Evolutionary conservation across 2,888 invertebrate species (phyloP).

Genomic region (Lochmaea crataegi): DNA sequence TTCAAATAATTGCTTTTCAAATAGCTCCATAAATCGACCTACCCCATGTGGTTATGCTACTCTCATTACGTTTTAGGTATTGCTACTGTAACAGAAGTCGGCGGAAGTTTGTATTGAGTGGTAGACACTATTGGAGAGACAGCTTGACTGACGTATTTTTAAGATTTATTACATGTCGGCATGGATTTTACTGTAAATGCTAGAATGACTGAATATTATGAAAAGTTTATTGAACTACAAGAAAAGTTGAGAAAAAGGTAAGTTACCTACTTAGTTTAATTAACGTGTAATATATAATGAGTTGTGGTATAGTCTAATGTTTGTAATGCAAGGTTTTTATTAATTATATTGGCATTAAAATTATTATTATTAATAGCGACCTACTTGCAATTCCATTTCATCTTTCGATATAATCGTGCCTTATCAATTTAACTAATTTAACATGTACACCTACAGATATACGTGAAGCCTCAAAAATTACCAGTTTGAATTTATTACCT

Average conservation of each 20-base stretch:
- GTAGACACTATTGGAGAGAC: not conserved
- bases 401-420: too few species aligned
- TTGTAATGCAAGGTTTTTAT: too few species aligned
- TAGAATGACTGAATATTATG: slow-evolving; percentile 61
- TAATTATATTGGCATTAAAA: too few species aligned
- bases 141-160: slow-evolving; percentile 5
- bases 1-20: slow-evolving; percentile 26
- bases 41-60: slow-evolving; percentile 20
- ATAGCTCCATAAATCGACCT: slow-evolving; percentile 17
- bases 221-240: slow-evolving; percentile 62
- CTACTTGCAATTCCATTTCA: too few species aligned
- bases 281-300: too few species aligned
- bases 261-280: slow-evolving; percentile 9
- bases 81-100: not conserved
- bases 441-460: too few species aligned
- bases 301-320: too few species aligned
- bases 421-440: too few species aligned
- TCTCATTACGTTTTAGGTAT: slow-evolving; percentile 7
- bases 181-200: slow-evolving; percentile 50
- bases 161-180: not conserved
- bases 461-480: too few species aligned
- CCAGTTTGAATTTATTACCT: too few species aligned
- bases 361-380: too few species aligned
- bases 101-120: slow-evolving; percentile 16
- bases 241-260: slow-evolving; percentile 64